Evolutionary conservation across 2,888 invertebrate species (phyloP), one percentile per base, ranked within the genome.

Genomic region (Saturnia japonica): DNA sequence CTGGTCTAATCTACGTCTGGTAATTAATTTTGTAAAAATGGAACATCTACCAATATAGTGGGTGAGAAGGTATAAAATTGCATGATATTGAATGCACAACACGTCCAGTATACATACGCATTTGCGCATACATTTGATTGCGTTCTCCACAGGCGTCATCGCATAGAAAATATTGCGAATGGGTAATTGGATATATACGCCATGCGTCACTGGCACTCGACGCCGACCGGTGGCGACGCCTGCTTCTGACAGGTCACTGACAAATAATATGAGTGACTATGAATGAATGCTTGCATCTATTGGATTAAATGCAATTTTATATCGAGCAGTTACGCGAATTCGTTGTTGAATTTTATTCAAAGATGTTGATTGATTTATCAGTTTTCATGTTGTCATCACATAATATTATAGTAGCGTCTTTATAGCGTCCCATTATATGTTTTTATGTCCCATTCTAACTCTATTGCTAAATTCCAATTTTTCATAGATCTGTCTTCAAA

Each of bases 121-220:
- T 40, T 3, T 19, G 25, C 45, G 45, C 22, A 60, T 67, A 87
- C 90, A 92, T 91, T n/a, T 91, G 91, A 92, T 92, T 91, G 91
- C 88, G 84, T 86, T 89, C 85, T 78, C 78, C 80, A 77, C 82
- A 82, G 81, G 85, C 89, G 89, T 88, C 90, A 90, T 86, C 84
- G 85, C 87, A 90, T 92, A 90, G 91, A 92, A 93, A 93, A 93
- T 92, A 93, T 93, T 90, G 91, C 90, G 88, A 87, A 87, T 89
- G 87, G 84, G 88, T 93, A 92, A 93, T 93, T 93, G 92, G 91
- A 90, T 85, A 84, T 86, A 87, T 86, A 87, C 84, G 86, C 82
- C 82, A 82, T 82, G 85, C 87, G 89, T 88, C 89, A 86, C 80
- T 81, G 85, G 86, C 91, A 88, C 89, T 86, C 88, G 87, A 86